Base-by-base conservation (phyloP, 2,888 invertebrate genomes). In the Coelogynopora nodosa region DNA sequence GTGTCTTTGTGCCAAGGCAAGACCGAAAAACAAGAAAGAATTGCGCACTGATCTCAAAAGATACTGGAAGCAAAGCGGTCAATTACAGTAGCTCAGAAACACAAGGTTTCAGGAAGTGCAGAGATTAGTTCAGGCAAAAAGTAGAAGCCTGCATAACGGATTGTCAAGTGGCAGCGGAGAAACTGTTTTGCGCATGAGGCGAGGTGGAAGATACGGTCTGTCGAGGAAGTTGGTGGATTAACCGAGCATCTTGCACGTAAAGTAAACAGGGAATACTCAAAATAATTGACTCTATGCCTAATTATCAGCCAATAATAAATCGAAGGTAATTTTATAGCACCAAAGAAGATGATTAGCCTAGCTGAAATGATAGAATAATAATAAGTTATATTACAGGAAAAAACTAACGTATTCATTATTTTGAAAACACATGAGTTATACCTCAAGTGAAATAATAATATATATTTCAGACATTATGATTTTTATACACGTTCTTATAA, bases 151-250 rank as follows among this genome's bases (percentile, higher is more conserved):
- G 2, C 2, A 26, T 23, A 26, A 74, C 5, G 23, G 74, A 74
- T 13, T 5, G 10, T 74, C 74, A 74, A 74, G 74, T 74, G 74
- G 27, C 74, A 74, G 18, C 23, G 5, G 74, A 74, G 74, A 74
- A 74, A 74, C 74, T n/a, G n/a, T n/a, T n/a, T n/a, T n/a, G n/a
- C n/a, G n/a, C n/a, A n/a, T n/a, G n/a, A 74, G 74, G 5, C 23
- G 74, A 74, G 27, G 74, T 26, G 74, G 74, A 74, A 74, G 74
- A 74, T 74, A 74, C 74, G 5, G 74, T 74, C 74, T 23, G 23
- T 74, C 23, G 74, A 74, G 74, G 74, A 74, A 74, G 74, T 74
- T 74, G 74, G 2, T 23, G 23, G 74, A 74, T 74, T 74, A 74
- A 23, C 74, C 23, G 10, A 26, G 74, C 23, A 2, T 74, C 49